Percentiles rank a stretch among this genome's conserved stretches.
phyloP scores from a whole-genome alignment of 2,797 vertebrate species.

The Onychomys torridus region DNA sequence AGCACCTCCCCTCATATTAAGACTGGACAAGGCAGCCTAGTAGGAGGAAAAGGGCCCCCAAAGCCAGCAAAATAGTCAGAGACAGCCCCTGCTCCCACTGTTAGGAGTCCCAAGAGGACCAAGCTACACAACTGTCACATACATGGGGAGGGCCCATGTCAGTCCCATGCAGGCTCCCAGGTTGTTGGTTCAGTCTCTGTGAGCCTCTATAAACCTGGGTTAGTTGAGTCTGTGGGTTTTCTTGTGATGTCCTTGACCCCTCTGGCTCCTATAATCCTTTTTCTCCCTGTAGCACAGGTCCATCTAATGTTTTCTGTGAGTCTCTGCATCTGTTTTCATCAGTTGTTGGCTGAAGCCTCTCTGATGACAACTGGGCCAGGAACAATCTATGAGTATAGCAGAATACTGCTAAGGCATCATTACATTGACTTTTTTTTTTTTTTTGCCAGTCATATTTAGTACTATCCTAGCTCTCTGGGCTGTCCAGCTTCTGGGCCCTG shows the following conservation, averaged over 20 bases:
- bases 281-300: neutral
- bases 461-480: neutral
- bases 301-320: neutral
- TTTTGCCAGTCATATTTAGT: neutral
- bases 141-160: neutral
- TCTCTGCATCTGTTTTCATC: neutral
- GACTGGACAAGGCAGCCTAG: neutral
- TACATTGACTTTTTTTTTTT: neutral
- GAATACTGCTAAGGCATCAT: neutral
- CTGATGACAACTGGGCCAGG: neutral
- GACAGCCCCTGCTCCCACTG: neutral
- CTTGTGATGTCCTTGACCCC: neutral
- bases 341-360: neutral
- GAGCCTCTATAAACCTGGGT: neutral
- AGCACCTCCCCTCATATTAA: neutral
- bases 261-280: neutral
- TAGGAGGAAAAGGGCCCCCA: neutral
- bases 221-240: neutral
- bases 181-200: neutral
- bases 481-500: neutral
- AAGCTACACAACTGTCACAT: neutral
- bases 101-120: neutral
- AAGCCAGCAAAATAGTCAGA: neutral
- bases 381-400: neutral
- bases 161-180: neutral